Conservation (phyloP, 1,140 invertebrate species). For the Micrasema minimum region DNA sequence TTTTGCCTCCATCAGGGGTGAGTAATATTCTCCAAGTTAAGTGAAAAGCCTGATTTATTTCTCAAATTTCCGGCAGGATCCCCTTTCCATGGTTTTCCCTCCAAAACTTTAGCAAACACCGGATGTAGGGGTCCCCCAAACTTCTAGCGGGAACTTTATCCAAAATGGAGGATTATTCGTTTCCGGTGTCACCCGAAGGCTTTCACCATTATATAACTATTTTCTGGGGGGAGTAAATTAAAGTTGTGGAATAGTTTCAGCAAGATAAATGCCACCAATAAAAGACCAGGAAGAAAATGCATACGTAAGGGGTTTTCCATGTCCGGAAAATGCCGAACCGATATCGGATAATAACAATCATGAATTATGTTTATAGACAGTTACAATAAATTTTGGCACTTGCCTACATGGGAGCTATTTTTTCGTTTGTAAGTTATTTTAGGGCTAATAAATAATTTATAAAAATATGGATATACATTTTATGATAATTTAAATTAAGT, state of each 20-base stretch:
- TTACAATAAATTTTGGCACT: no score
- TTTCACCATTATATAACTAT: conserved; percentile 48
- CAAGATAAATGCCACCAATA: not conserved
- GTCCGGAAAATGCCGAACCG: no score
- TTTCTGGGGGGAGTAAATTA: conserved; percentile 47
- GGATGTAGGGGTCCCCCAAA: conserved; percentile 47
- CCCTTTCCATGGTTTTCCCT: conserved; percentile 39
- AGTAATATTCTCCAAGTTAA: conserved; percentile 24
- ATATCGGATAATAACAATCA: no score
- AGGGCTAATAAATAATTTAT: no score
- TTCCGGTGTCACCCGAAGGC: conserved; percentile 45
- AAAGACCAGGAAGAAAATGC: not conserved
- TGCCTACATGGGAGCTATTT: no score
- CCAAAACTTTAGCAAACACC: conserved; percentile 49
- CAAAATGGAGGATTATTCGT: conserved; percentile 47
- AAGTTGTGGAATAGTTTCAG: conserved; percentile 27
- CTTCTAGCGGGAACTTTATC: conserved; percentile 45
- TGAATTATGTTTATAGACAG: no score
- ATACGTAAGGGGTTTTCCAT: no score
- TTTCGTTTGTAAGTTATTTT: no score
- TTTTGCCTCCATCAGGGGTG: not conserved
- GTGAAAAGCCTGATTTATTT: conserved; percentile 50
- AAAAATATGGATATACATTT: no score
- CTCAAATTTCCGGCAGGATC: conserved; percentile 48
- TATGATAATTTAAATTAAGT: no score